These are phyloP conservation scores for Rhopilema esculentum DNA, from an alignment of 30 jellyfish, hydroid and myxozoan species.

Conservation along the genomic window DNA sequence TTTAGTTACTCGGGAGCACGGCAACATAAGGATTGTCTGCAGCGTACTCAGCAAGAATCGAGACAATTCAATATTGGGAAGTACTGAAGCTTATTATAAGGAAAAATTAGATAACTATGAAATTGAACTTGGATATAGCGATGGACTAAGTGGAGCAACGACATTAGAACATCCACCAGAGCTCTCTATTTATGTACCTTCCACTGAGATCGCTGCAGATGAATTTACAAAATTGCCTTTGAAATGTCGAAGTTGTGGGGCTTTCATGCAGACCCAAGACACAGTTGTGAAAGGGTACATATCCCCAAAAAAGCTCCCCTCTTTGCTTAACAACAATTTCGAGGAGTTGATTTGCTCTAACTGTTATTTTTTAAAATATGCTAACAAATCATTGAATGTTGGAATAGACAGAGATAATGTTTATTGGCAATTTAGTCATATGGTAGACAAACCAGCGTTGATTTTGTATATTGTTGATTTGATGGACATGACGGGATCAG, in stretches of 20 bases:
- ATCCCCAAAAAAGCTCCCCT: slow-evolving; percentile 45
- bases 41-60: neutral
- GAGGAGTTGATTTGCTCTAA: slow-evolving; percentile 63
- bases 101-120: neutral
- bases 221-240: slow-evolving; percentile 74
- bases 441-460: slow-evolving; percentile 61
- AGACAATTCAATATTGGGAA: neutral
- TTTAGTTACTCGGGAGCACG: neutral
- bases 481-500: slow-evolving; percentile 78
- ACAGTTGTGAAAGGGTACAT: slow-evolving; percentile 64
- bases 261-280: slow-evolving; percentile 73
- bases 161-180: neutral
- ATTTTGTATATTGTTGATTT: slow-evolving; percentile 86
- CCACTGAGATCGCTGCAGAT: slow-evolving; percentile 37
- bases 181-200: slow-evolving; percentile 24
- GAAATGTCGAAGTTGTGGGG: slow-evolving; percentile 86
- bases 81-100: neutral
- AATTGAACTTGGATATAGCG: neutral
- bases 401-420: slow-evolving; percentile 52
- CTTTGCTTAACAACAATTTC: slow-evolving; percentile 27
- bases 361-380: slow-evolving; percentile 62
- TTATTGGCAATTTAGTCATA: slow-evolving; percentile 58
- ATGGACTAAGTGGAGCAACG: neutral
- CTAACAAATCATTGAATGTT: slow-evolving; percentile 15
- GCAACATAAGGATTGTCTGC: slow-evolving; percentile 4